Percentiles rank a stretch among this genome's conserved stretches.
Evolutionary conservation across 2,113 vertebrate genomes (phyloP).

Genomic region (Apeltes quadracus): DNA sequence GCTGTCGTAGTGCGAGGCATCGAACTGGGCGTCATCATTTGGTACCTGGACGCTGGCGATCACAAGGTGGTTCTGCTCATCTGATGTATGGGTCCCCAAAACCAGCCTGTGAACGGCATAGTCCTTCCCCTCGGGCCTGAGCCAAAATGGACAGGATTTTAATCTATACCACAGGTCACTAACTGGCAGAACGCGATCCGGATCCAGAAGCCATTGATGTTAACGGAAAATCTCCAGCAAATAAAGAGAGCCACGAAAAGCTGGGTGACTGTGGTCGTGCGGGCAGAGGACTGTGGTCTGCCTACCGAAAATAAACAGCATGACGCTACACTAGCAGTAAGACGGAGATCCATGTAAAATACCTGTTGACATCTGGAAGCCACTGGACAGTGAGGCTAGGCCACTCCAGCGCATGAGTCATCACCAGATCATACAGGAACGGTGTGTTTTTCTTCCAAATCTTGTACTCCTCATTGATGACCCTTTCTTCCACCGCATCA

Average conservation of each 20-base stretch:
- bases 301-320: neutral
- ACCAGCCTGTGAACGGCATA: constrained; percentile 90
- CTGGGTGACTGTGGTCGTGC: neutral
- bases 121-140: constrained; percentile 92
- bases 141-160: neutral
- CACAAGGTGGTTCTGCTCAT: constrained; percentile 96
- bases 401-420: constrained; percentile 94
- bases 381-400: constrained; percentile 94
- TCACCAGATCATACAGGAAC: constrained; percentile 91
- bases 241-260: neutral
- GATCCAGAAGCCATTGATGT: too few relatives aligned
- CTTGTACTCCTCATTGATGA: constrained; percentile 94
- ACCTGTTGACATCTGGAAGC: constrained; percentile 93
- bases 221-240: neutral
- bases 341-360: constrained; percentile 3
- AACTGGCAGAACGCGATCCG: too few relatives aligned
- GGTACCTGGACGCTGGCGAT: constrained; percentile 95
- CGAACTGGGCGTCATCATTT: constrained; percentile 91
- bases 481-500: constrained; percentile 91
- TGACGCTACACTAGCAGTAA: too few relatives aligned
- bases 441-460: constrained; percentile 97
- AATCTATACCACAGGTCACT: neutral
- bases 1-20: constrained; percentile 88
- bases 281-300: neutral
- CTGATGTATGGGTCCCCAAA: constrained; percentile 91